phyloP scores from a whole-genome alignment of 2,797 vertebrate species.

The Ctenopoma multispine region DNA sequence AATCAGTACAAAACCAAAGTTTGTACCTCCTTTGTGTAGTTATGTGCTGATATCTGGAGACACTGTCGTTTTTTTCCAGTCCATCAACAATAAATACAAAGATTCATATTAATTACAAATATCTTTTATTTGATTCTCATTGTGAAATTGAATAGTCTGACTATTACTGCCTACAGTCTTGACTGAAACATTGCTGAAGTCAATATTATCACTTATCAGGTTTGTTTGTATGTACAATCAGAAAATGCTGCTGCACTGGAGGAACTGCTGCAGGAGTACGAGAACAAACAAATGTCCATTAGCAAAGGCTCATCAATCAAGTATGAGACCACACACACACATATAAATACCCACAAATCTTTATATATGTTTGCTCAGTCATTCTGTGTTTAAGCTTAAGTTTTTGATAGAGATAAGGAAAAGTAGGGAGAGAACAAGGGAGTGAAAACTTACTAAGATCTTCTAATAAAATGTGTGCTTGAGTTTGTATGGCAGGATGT shows the following conservation, averaged over 20 bases:
- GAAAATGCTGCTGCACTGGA: slow-evolving; percentile 95
- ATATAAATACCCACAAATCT: slow-evolving; percentile 7
- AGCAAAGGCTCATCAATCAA: slow-evolving; percentile 85
- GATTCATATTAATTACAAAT: background rate
- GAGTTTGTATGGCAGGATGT: background rate
- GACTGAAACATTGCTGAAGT: background rate
- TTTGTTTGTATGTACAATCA: slow-evolving; percentile 62
- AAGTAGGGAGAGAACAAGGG: background rate
- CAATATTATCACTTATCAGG: background rate
- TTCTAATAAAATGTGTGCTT: background rate
- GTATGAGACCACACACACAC: slow-evolving; percentile 75
- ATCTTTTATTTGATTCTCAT: no score
- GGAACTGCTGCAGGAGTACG: slow-evolving; percentile 94
- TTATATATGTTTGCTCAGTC: slow-evolving; percentile 22
- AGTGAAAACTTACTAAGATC: slow-evolving; percentile 1
- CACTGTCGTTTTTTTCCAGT: no score
- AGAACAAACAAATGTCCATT: slow-evolving; percentile 84
- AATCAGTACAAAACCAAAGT: background rate
- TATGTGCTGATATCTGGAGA: background rate
- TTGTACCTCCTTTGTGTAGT: background rate
- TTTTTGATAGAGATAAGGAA: slow-evolving; percentile 12
- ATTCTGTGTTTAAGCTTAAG: slow-evolving; percentile 17
- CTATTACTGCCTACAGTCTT: no score
- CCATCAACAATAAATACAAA: background rate
- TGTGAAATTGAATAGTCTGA: no score